phyloP scores from a whole-genome alignment of 1,140 invertebrate species.

The Aphis craccivora region DNA sequence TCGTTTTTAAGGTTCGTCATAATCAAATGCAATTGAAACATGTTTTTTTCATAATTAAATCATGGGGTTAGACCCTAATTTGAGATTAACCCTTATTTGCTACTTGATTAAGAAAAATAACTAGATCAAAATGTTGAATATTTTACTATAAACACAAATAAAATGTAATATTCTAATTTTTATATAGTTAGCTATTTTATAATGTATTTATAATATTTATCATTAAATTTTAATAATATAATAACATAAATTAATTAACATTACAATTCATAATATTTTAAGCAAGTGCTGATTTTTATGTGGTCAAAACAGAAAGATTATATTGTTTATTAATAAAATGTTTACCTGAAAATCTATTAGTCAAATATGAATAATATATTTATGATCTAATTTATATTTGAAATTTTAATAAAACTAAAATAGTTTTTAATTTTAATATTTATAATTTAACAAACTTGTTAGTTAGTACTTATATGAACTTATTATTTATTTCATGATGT shows the following conservation, averaged over 20 bases:
- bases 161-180: neutral
- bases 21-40: constrained; percentile 46
- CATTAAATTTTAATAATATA: neutral
- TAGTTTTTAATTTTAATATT: no score
- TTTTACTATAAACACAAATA: constrained; percentile 29
- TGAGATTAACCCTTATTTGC: neutral
- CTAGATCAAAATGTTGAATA: neutral
- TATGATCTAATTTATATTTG: neutral
- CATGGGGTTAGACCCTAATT: constrained; percentile 22
- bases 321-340: neutral
- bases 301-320: neutral
- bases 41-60: constrained; percentile 49
- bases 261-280: neutral
- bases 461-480: no score
- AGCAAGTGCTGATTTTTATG: neutral
- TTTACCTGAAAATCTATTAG: neutral
- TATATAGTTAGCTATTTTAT: neutral
- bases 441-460: no score
- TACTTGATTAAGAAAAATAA: constrained; percentile 21
- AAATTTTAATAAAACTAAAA: no score
- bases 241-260: neutral
- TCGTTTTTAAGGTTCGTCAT: neutral
- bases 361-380: neutral
- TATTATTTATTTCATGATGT: no score
- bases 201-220: neutral